Evolutionary conservation across 2,113 vertebrate species (phyloP), one percentile per base, ranked within the genome.

Genomic region (Lepidothrix coronata): DNA sequence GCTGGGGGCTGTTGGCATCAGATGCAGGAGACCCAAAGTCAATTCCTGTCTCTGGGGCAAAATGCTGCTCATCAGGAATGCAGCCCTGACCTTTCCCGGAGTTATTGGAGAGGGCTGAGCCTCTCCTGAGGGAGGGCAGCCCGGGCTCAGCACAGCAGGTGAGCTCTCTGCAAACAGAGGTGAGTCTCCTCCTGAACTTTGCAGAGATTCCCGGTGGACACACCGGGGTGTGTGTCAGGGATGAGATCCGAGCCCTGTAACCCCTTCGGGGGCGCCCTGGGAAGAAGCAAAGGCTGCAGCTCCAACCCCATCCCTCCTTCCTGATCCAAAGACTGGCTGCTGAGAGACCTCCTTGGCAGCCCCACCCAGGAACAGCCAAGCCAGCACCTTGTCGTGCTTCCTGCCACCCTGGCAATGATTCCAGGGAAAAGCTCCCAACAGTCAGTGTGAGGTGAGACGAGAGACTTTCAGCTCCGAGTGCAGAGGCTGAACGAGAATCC

Each of bases 121-220:
- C 21, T 14, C 61, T 88, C 91, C 78, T 14, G 2, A 3, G 82
- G 71, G 75, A 30, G 9, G 11, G 80, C 11, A n/a, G 78, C 84
- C 41, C 9, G 66, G 72, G 89, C 89, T 68, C 57, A 4, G 4
- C 11, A 10, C 31, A 15, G 80, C 88, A 59, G 83, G 78, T 46
- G 70, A 94, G 95, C 85, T 58, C 48, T 63, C 31, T 41, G 85
- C 22, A 91, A 95, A 95, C 87, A 91, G 23, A 57, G 44, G 33
- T 2, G 5, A 61, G 73, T 13, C 79, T 95, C 66, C 33, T n/a
- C 0, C 90, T 97, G 95, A 97, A 96, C 96, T 97, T 97, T 97
- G 82, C 96, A 51, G 81, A 97, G 76, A 1, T 21, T 90, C 83
- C 90, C 95, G 2, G 49, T 0, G 27, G 88, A 76, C 46, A 78